Base-by-base conservation (phyloP, 2,797 vertebrate genomes). In the Sciurus vulgaris region DNA sequence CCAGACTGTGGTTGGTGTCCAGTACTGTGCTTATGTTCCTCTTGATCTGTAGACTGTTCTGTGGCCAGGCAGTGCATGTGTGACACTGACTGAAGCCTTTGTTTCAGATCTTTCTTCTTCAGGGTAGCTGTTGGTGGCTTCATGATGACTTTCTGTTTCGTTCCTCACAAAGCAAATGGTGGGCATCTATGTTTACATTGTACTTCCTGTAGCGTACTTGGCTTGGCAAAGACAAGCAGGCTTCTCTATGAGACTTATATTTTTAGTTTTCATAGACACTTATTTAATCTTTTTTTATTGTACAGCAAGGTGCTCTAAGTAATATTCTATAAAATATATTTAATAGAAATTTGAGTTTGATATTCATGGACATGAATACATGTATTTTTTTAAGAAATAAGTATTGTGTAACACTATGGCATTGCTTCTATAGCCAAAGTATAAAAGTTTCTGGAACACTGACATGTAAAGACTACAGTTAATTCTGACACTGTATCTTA, bases 401-500 rank as follows among this genome's bases (percentile, higher is more conserved):
- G 96, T 98, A 97, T 98, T 98, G 97, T 97, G 95, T 98, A 98
- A 99, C 98, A 99, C 98, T 98, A 98, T 96, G 98, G 98, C 98
- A 97, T 98, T 98, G 98, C 97, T 98, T 98, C 98, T 98, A 95
- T 98, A 98, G 98, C 98, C 99, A 99, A 99, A 99, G 98, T 98
- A 97, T 98, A 97, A 98, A 95, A 98, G 95, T 93, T 96, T 93
- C 94, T 98, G 97, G 97, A 98, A 98, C 98, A 98, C 98, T 98
- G 99, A 98, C 98, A 98, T 98, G 98, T 98, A 97, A 98, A 98
- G 97, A 98, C 94, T 96, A 92, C 97, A 98, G 97, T 97, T 97
- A 96, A 98, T 97, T 97, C 98, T 98, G 97, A 97, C 94, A 95
- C 97, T 98, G 93, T 98, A 96, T 98, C 95, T 97, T 89, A 98